These are phyloP conservation scores for Drosophila cracens DNA, from an alignment of 2,888 invertebrate species.

Conservation along the genomic window DNA sequence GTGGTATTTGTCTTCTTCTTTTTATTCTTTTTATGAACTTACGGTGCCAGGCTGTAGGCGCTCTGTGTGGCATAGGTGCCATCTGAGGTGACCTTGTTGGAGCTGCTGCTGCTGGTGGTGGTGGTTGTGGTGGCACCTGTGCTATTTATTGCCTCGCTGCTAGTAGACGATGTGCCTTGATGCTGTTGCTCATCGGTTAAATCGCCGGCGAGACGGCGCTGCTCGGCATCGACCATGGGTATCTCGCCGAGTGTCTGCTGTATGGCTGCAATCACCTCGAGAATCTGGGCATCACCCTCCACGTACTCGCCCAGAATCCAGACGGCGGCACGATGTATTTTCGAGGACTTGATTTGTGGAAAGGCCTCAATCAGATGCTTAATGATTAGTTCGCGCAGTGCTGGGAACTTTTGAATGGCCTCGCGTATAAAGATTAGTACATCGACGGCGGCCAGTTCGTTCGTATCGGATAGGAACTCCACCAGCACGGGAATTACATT, in stretches of 20 bases:
- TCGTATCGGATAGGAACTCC: slow-evolving; percentile 95
- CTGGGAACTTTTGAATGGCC: slow-evolving; percentile 96
- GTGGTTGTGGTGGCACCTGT: slow-evolving; percentile 55
- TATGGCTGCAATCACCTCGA: slow-evolving; percentile 91
- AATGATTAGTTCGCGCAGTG: slow-evolving; percentile 92
- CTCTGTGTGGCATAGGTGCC: slow-evolving; percentile 99
- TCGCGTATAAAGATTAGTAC: slow-evolving; percentile 97
- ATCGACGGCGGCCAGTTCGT: slow-evolving; percentile 96
- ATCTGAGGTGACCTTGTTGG: slow-evolving; percentile 94
- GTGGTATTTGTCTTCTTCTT: background rate
- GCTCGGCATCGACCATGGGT: slow-evolving; percentile 88
- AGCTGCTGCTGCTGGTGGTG: slow-evolving; percentile 53
- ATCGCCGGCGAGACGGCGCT: slow-evolving; percentile 91
- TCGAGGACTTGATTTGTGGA: slow-evolving; percentile 94
- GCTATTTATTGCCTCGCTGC: slow-evolving; percentile 21
- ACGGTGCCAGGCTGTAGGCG: slow-evolving; percentile 94
- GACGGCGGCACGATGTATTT: slow-evolving; percentile 96
- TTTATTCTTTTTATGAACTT: slow-evolving; percentile 81
- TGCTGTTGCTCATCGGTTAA: slow-evolving; percentile 86
- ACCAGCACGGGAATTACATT: slow-evolving; percentile 97
- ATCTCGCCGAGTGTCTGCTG: slow-evolving; percentile 90
- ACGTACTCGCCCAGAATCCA: slow-evolving; percentile 99
- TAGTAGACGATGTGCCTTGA: slow-evolving; percentile 28
- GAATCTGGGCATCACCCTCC: slow-evolving; percentile 90
- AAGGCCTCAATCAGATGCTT: slow-evolving; percentile 91